A percentile compares a stretch with the other conserved stretches of the same genome.
Conservation (phyloP, 2,797 vertebrate genomes). For the Lutjanus campechanus region DNA sequence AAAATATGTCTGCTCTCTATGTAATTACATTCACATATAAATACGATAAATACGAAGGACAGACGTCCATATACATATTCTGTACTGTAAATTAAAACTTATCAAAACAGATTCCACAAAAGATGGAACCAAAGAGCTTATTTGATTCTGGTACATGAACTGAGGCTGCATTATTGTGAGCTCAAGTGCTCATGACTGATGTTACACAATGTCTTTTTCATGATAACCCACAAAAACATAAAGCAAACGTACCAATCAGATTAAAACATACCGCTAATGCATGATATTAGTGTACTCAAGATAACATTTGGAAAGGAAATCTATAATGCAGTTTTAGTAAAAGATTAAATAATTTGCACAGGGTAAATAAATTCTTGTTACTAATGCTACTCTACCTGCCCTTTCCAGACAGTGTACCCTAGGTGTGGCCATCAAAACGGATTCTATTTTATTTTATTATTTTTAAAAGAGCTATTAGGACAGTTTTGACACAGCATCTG, state of each 20-base stretch:
- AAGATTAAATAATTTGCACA: conserved; percentile 70
- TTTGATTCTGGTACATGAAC: conserved; percentile 77
- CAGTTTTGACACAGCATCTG: conserved; percentile 17
- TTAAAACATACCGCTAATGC: conserved; percentile 52
- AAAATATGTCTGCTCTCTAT: conserved; percentile 46
- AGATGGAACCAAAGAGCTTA: conserved; percentile 73
- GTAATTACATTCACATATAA: conserved; percentile 55
- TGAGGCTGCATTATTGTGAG: conserved; percentile 64
- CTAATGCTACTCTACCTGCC: conserved; percentile 35
- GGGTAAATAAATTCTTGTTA: conserved; percentile 68
- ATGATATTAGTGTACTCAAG: conserved; percentile 51
- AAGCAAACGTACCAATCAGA: conserved; percentile 42
- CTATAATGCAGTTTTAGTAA: conserved; percentile 60
- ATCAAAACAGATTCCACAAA: conserved; percentile 65
- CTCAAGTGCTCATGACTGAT: conserved; percentile 57
- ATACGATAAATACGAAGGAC: conserved; percentile 80
- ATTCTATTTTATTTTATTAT: no score
- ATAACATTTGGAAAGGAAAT: conserved; percentile 55
- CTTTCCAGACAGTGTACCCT: conserved; percentile 28
- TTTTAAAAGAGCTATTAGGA: background rate
- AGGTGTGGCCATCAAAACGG: background rate
- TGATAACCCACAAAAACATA: conserved; percentile 45
- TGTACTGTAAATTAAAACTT: conserved; percentile 65
- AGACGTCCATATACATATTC: conserved; percentile 66
- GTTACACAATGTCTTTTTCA: conserved; percentile 45